Base-by-base conservation (phyloP, 2,888 invertebrate genomes). In the Palloptera scutellata region DNA sequence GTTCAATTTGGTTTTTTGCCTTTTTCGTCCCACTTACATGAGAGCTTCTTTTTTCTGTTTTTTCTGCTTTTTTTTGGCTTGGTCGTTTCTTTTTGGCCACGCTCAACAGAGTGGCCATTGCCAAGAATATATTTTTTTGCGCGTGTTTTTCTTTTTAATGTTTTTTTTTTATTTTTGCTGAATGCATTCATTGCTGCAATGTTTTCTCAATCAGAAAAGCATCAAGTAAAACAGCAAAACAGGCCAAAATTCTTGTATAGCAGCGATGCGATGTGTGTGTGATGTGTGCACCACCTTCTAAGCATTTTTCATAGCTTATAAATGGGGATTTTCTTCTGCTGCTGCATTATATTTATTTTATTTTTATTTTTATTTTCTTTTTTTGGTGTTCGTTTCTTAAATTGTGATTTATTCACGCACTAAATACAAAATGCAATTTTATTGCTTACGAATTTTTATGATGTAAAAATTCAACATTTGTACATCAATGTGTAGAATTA, bases 111-210 rank as follows among this genome's bases (percentile, higher is more conserved):
- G 9, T 15, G 15, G 10, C 48, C 13, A n/a, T 15, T 48, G 10
- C 30, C 30, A 30, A 30, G 30, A 30, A 30, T 57, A 13, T 20
- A 9, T 40, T 59, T 64, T 43, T 57, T 53, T 64, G 42, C 64
- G 57, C 64, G 58, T 64, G 64, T 52, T 64, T 64, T 64, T 48
- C 10, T 52, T 43, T 17, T 55, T 12, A 52, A 12, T 52, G 10
- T 61, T 51, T 42, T 41, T 15, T 52, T 41, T 54, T 43, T 52
- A 15, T 12, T 48, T 19, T 59, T 52, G 51, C 41, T 53, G 40
- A 11, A 10, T 53, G 51, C 13, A 64, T 59, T 64, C 59, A 59
- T 64, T 64, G 51, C 58, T 42, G 52, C 64, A 58, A 64, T 58
- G 58, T 64, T 52, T 30, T 30, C 30, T 30, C 30, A 30, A 30